Evolutionary conservation across 2,113 vertebrate species (phyloP).

Genomic region (Poeciliopsis retropinna): DNA sequence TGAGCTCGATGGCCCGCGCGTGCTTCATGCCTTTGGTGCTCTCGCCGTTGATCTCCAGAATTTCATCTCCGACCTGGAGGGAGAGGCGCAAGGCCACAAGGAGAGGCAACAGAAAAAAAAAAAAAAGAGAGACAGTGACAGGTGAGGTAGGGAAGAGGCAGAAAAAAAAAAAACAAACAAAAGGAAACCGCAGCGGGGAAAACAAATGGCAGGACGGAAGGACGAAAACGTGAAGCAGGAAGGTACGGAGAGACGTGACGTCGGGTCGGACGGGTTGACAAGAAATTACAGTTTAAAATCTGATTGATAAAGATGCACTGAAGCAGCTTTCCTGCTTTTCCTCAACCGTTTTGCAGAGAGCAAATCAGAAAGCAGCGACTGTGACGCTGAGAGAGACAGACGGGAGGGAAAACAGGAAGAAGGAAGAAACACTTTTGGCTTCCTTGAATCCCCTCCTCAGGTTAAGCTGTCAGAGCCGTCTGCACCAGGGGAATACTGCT

Average conservation of each 20-base stretch:
- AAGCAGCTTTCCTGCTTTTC: not conserved
- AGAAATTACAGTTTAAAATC: conserved; percentile 36
- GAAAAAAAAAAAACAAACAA: conserved; percentile 2
- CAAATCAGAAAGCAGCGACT: conserved; percentile 34
- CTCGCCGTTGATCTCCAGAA: conserved; percentile 98
- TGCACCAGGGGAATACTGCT: conserved; percentile 64
- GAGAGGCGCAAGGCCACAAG: not conserved
- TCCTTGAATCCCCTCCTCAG: conserved; percentile 59
- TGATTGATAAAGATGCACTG: conserved; percentile 7
- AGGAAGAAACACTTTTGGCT: conserved; percentile 44
- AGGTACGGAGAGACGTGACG: conserved; percentile 36
- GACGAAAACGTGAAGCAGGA: conserved; percentile 21
- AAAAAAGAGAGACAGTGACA: conserved; percentile 14
- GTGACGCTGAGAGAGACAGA: conserved; percentile 30
- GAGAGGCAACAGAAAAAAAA: not conserved
- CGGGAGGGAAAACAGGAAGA: conserved; percentile 4
- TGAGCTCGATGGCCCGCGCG: conserved; percentile 97
- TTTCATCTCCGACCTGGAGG: conserved; percentile 93
- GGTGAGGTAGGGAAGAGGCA: conserved; percentile 11
- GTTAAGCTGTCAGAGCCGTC: conserved; percentile 69
- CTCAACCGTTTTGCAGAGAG: conserved; percentile 24
- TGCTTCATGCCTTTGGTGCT: conserved; percentile 99
- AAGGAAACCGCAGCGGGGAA: conserved; percentile 12
- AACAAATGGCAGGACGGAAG: conserved; percentile 30
- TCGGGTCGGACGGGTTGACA: conserved; percentile 32